Conservation (phyloP, 2,113 vertebrate genomes). For the Urocynchramus pylzowi region DNA sequence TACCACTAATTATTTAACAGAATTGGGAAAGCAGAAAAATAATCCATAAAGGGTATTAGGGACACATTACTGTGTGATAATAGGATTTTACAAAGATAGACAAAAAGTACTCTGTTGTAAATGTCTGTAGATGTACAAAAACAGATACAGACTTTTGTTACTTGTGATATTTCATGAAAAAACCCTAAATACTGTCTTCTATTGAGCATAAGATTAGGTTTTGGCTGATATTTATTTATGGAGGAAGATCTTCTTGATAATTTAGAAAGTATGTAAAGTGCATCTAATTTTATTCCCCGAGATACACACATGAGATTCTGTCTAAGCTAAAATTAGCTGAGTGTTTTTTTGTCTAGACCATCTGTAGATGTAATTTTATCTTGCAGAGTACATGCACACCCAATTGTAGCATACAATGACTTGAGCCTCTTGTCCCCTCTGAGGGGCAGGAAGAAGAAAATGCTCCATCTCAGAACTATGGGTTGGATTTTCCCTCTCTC, state of each 20-base stretch:
- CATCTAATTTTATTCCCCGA: constrained; percentile 31
- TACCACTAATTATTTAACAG: constrained; percentile 53
- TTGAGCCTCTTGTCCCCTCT: not conserved
- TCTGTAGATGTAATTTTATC: constrained; percentile 42
- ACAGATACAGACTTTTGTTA: not conserved
- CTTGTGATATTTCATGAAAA: not conserved
- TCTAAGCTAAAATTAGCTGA: constrained; percentile 40
- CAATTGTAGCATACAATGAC: not conserved
- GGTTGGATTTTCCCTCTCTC: not conserved
- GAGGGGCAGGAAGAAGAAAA: not conserved
- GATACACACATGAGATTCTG: not conserved
- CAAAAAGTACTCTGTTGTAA: not conserved
- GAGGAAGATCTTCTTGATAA: not conserved
- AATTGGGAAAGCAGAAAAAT: constrained; percentile 33
- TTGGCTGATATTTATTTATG: not conserved
- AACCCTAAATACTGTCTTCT: not conserved
- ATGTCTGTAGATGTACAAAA: not conserved
- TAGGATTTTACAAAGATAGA: not conserved
- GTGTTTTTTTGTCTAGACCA: not conserved
- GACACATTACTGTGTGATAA: not conserved
- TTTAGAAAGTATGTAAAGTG: constrained; percentile 22
- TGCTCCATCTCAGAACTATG: not conserved
- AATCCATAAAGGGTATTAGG: constrained; percentile 6
- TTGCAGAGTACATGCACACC: not conserved
- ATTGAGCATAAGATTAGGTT: not conserved